Base-by-base conservation (phyloP, 2,888 invertebrate species). In the Eurois occulta region DNA sequence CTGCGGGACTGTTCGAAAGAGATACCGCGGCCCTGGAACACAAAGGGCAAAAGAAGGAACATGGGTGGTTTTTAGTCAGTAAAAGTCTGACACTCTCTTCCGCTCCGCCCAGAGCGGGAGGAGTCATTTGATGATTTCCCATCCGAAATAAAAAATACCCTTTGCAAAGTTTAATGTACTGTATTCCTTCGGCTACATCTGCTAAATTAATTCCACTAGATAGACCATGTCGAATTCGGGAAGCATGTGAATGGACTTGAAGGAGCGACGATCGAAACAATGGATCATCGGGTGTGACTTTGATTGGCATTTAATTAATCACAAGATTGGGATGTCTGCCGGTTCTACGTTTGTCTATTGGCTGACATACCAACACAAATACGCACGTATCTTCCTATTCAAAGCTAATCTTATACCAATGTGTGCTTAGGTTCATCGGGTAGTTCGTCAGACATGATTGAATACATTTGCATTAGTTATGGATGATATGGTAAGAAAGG, bases 231-330 rank as follows among this genome's bases (percentile, higher is more conserved):
- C 13, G 38, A 41, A 52, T 43, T 58, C 2, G 6, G 7, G 35
- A 52, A 46, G 55, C 64, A n/a, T 70, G 28, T 64, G n/a, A 70
- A 46, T 58, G 32, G 16, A 10, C 32, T 2, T 4, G 18, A 46
- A 32, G 10, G 2, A 60, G n/a, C 21, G 41, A 28, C 18, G n/a
- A 5, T 11, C 52, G 32, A 71, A 66, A 66, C 41, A 72, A 80
- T 66, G 35, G 65, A 66, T 18, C 16, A 35, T 65, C 58, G 65
- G 24, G 18, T 24, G 21, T 18, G 65, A 72, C 55, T 32, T 55
- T 78, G 80, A 78, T 72, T 80, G 78, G 58, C 78, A 18, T 78
- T 80, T 48, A 66, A 72, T 78, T 80, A 72, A 48, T 72, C 28
- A 80, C 58, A 66, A 43, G 58, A 72, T 66, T 58, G 13, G 28